Conservation (phyloP, 1,140 invertebrate species). For the Berghia stephanieae region DNA sequence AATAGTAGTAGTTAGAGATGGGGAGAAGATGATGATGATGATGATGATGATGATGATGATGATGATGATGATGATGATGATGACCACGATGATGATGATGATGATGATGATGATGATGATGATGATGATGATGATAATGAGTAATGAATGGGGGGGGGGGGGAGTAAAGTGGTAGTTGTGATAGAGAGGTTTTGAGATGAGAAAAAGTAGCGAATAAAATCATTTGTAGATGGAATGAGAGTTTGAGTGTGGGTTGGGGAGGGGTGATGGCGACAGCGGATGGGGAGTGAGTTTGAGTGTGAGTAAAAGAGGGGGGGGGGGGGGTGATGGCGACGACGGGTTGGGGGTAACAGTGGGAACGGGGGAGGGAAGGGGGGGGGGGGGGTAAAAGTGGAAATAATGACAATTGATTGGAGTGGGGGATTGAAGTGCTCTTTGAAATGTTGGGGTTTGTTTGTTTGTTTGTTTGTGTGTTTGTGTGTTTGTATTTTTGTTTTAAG, state of each 20-base stretch:
- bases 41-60: too few species aligned
- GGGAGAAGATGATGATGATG: too few species aligned
- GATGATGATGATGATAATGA: background rate
- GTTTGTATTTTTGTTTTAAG: too few species aligned
- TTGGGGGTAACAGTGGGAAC: background rate
- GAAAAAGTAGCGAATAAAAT: background rate
- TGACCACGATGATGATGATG: background rate
- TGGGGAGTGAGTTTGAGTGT: too few species aligned
- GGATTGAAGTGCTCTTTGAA: too few species aligned
- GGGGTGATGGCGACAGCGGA: too few species aligned
- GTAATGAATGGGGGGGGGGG: background rate
- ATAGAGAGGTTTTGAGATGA: background rate
- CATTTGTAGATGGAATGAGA: background rate
- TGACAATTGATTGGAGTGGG: background rate
- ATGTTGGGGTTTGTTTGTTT: too few species aligned
- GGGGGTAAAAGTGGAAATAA: background rate
- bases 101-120: conserved; percentile 14
- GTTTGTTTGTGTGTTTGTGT: too few species aligned
- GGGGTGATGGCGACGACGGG: background rate
- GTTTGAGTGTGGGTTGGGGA: background rate
- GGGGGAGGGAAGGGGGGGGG: background rate
- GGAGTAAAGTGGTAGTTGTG: background rate
- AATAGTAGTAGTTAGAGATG: too few species aligned
- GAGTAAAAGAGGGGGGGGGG: too few species aligned
- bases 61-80: conserved; percentile 9